Base-by-base conservation (phyloP, 2,113 vertebrate species). In the Natator depressus region DNA sequence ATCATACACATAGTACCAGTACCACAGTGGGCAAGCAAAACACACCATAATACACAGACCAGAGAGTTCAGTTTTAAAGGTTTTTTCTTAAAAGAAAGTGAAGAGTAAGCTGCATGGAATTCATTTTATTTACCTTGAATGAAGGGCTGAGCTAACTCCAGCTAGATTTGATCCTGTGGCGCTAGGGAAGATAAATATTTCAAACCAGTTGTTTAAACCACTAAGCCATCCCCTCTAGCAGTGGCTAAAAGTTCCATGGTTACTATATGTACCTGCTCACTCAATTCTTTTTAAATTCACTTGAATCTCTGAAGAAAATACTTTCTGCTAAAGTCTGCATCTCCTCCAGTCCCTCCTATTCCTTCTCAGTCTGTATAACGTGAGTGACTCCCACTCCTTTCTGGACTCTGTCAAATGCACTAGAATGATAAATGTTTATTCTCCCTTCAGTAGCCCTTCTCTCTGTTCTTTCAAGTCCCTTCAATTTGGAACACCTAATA, bases 291-390 rank as follows among this genome's bases (percentile, higher is more conserved):
- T 65, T 75, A 86, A 89, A 93, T 65, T 85, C 51, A 88, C 3
- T 86, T 78, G 84, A 87, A 54, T 54, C 20, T 38, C 17, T 72
- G 47, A 92, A 90, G 38, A 83, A 85, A 90, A 95, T 76, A 85
- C 4, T 1, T 72, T 93, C 57, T 62, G 27, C 4, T 95, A 85
- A 89, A 89, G 42, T 82, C 84, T 82, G 3, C 62, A 91, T 49
- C 16, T 79, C 89, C 84, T 17, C 3, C 31, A 42, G n/a, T 17
- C 31, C 47, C 88, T 89, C 80, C 19, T 24, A 69, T 3, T 85
- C 57, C 47, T 92, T 14, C 3, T 50, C 10, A 69, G 22, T n/a
- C 84, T 0, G 6, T 80, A 13, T 69, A 69, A 69, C 8, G 5
- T 83, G 38, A 90, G 76, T 85, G 35, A 27, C 42, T 55, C 19